phyloP scores from a whole-genome alignment of 2,797 vertebrate species.

The Acanthopagrus latus region DNA sequence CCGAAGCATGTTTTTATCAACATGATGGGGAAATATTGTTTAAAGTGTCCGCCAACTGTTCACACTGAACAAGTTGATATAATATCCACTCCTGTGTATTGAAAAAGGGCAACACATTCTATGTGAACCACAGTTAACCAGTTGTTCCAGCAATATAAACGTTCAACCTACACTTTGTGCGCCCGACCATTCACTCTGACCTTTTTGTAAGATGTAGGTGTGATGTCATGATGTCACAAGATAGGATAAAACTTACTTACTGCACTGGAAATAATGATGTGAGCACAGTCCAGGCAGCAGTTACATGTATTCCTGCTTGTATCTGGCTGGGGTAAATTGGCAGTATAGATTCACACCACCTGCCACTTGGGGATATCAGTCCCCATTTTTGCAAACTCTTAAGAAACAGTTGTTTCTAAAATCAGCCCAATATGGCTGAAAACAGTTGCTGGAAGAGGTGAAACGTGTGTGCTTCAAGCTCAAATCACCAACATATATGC shows the following conservation, averaged over 20 bases:
- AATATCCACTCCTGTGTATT: background rate
- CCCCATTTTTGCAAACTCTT: constrained; percentile 5
- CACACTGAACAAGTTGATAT: background rate
- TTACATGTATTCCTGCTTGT: background rate
- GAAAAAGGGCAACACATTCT: background rate
- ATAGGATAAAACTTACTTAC: background rate
- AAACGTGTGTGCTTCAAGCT: constrained; percentile 36
- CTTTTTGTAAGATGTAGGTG: background rate
- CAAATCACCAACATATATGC: constrained; percentile 36
- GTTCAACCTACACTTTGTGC: background rate
- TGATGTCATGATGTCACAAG: background rate
- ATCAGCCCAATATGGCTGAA: background rate
- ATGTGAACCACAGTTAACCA: background rate
- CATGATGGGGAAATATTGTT: background rate
- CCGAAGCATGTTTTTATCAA: background rate
- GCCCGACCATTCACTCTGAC: background rate
- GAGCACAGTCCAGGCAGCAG: background rate
- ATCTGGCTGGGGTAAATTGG: background rate
- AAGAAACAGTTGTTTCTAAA: background rate
- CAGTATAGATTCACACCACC: background rate
- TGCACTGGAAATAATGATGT: background rate
- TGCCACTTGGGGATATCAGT: background rate
- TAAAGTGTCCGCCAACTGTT: background rate
- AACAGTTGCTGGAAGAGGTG: background rate
- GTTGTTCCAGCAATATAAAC: background rate